A percentile compares a stretch with the other conserved stretches of the same genome.
phyloP scores from a whole-genome alignment of 2,797 vertebrate genomes.

The Loriculus beryllinus region DNA sequence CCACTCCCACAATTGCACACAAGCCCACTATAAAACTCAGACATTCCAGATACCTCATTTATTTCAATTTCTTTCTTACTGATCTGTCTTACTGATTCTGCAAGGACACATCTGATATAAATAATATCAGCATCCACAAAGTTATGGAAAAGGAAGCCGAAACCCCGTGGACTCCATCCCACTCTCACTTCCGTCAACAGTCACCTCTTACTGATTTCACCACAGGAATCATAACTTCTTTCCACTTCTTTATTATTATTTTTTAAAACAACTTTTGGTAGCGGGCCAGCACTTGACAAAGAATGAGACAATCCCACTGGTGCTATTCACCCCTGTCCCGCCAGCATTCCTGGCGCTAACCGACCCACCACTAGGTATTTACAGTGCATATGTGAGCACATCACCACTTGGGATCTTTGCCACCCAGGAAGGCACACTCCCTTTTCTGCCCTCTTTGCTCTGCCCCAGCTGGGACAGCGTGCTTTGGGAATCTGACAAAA shows the following conservation, averaged over 20 bases:
- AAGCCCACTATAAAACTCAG: neutral
- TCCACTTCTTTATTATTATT: neutral
- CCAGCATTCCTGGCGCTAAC: neutral
- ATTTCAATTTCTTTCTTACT: neutral
- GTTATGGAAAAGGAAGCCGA: neutral
- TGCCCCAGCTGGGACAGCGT: fast-evolving
- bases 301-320: neutral
- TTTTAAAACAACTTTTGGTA: neutral
- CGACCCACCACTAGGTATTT: neutral
- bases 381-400: fast-evolving
- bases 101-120: slow-evolving; percentile 10
- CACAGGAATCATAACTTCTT: neutral
- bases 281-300: neutral
- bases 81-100: neutral
- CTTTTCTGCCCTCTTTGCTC: neutral
- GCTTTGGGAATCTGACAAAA: neutral
- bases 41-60: neutral
- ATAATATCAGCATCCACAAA: neutral
- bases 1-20: neutral
- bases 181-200: slow-evolving; percentile 1
- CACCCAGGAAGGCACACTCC: neutral
- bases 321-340: neutral
- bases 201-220: neutral
- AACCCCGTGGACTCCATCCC: neutral
- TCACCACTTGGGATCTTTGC: neutral